A percentile compares a stretch with the other conserved stretches of the same genome.
These are phyloP conservation scores for Crocodylus rhombifer DNA, from an alignment of 2,797 vertebrate genomes.

Conservation along the genomic window DNA sequence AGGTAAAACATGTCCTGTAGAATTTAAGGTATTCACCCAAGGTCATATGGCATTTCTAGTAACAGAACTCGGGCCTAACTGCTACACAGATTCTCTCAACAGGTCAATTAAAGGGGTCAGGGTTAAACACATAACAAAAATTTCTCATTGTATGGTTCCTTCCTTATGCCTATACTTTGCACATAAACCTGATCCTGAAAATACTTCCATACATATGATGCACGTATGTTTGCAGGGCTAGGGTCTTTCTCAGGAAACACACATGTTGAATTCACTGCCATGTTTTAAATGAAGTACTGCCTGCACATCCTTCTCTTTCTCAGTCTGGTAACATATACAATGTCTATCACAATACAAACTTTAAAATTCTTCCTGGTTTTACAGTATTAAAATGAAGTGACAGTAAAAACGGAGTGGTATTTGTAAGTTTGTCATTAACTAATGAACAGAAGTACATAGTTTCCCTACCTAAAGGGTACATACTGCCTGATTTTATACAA, in stretches of 20 bases:
- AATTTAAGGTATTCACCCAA: conserved; percentile 51
- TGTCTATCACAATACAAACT: conserved; percentile 36
- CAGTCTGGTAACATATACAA: background rate
- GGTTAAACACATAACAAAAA: conserved; percentile 56
- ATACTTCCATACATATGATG: background rate
- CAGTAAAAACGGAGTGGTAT: conserved; percentile 60
- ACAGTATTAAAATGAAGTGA: conserved; percentile 50
- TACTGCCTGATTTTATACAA: conserved; percentile 17
- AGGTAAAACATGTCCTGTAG: conserved; percentile 25
- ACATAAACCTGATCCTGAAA: conserved; percentile 34
- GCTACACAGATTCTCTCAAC: conserved; percentile 16
- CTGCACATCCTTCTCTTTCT: conserved; percentile 30
- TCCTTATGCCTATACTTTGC: background rate
- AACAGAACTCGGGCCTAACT: conserved; percentile 37
- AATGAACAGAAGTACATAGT: conserved; percentile 33
- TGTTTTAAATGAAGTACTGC: conserved; percentile 42
- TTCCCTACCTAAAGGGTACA: background rate
- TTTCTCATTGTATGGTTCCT: conserved; percentile 17
- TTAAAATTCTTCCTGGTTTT: conserved; percentile 60
- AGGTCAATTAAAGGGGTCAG: conserved; percentile 41
- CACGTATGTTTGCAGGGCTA: background rate
- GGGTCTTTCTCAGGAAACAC: background rate
- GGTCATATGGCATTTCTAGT: conserved; percentile 43
- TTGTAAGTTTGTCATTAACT: conserved; percentile 62
- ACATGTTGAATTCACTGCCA: background rate